Conservation (phyloP, 2,797 vertebrate species). For the Lophius americanus region DNA sequence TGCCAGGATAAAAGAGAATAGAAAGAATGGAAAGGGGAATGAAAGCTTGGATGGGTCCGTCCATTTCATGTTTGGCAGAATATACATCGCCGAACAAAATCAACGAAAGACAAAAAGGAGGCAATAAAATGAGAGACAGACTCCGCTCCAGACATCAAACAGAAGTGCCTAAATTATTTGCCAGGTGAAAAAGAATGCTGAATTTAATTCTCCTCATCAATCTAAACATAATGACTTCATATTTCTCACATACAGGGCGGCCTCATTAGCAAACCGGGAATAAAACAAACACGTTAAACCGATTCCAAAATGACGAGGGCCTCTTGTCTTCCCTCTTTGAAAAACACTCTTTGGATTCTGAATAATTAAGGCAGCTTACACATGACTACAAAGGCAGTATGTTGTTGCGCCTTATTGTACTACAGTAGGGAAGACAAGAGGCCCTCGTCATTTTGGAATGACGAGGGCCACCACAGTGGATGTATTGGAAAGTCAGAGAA, state of each 20-base stretch:
- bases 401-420: constrained; percentile 33
- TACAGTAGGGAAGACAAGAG: constrained; percentile 52
- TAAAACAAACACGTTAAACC: constrained; percentile 62
- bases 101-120: neutral
- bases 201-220: constrained; percentile 45
- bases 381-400: constrained; percentile 53
- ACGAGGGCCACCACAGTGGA: neutral
- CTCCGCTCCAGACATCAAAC: constrained; percentile 47
- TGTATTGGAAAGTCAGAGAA: neutral
- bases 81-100: neutral
- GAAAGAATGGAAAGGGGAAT: constrained; percentile 23
- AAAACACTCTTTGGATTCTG: constrained; percentile 52
- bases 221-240: constrained; percentile 56
- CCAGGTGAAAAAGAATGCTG: constrained; percentile 30
- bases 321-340: constrained; percentile 66
- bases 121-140: constrained; percentile 57
- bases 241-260: constrained; percentile 35
- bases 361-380: constrained; percentile 68
- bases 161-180: constrained; percentile 52
- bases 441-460: constrained; percentile 48
- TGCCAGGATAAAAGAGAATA: constrained; percentile 45
- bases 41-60: constrained; percentile 56
- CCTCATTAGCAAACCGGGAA: constrained; percentile 49
- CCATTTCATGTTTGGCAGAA: constrained; percentile 56
- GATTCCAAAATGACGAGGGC: constrained; percentile 48